Evolutionary conservation across 2,888 invertebrate species (phyloP).

Genomic region (Allygus modestus): DNA sequence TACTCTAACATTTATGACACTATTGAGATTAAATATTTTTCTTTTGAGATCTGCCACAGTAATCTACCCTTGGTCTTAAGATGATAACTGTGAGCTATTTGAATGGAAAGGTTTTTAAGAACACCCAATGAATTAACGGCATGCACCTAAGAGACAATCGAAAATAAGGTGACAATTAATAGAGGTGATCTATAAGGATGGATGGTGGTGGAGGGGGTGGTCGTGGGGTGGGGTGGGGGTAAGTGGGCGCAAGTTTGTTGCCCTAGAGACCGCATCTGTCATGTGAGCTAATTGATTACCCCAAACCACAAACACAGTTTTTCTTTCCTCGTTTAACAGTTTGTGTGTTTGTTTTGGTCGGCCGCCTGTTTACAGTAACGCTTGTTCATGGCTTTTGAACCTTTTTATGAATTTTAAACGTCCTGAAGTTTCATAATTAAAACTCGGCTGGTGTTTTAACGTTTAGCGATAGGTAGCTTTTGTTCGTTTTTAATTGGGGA

Average conservation of each 20-base stretch:
- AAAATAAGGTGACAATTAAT: background rate
- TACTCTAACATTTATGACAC: no score
- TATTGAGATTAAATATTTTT: no score
- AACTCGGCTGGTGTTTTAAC: background rate
- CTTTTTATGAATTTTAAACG: constrained; percentile 43
- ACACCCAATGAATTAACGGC: no score
- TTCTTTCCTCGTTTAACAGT: constrained; percentile 40
- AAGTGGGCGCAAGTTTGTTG: constrained; percentile 12
- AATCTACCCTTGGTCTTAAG: no score
- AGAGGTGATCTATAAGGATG: constrained; percentile 14
- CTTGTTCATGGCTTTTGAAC: constrained; percentile 41
- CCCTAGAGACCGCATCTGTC: constrained; percentile 35
- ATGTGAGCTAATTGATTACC: constrained; percentile 41
- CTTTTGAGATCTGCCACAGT: no score
- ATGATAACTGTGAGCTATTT: no score
- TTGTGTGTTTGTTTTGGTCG: constrained; percentile 8
- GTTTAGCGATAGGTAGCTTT: background rate
- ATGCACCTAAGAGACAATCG: no score
- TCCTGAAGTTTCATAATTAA: constrained; percentile 27
- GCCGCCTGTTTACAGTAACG: constrained; percentile 26
- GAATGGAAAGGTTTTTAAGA: no score
- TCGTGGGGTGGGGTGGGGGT: background rate
- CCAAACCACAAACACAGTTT: constrained; percentile 28
- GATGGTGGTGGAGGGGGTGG: background rate
- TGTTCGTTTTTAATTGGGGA: background rate